Conservation (phyloP, 1,140 invertebrate genomes). For the Planococcus citri region DNA sequence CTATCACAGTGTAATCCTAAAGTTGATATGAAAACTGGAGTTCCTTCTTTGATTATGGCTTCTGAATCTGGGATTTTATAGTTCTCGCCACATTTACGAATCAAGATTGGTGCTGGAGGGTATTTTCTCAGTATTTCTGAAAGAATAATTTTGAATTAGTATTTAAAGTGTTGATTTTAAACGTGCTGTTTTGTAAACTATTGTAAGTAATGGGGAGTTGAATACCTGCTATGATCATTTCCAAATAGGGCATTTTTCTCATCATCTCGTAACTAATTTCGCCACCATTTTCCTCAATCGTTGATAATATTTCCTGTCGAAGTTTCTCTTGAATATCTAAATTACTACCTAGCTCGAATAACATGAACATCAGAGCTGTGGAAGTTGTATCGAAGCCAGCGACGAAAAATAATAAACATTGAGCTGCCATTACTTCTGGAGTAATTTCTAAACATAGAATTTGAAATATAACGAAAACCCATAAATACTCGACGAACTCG, state of each 20-base stretch:
- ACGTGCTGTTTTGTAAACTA: neutral
- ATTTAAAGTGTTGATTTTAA: neutral
- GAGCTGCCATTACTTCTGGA: neutral
- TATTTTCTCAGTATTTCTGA: slow-evolving; percentile 29
- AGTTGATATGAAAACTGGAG: slow-evolving; percentile 26
- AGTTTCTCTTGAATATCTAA: slow-evolving; percentile 42
- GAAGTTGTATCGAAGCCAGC: slow-evolving; percentile 46
- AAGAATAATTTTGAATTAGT: neutral
- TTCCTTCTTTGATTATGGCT: slow-evolving; percentile 40
- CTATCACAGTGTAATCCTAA: slow-evolving; percentile 42
- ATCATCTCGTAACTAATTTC: slow-evolving; percentile 39
- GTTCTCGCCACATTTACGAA: slow-evolving; percentile 35
- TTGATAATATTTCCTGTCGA: slow-evolving; percentile 41
- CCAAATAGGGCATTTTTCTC: slow-evolving; percentile 37
- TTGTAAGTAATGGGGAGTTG: slow-evolving; percentile 25
- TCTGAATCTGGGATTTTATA: slow-evolving; percentile 43
- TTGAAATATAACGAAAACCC: neutral
- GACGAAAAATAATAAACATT: slow-evolving; percentile 35
- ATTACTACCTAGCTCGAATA: slow-evolving; percentile 39
- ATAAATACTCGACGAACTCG: no score
- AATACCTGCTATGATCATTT: slow-evolving; percentile 32
- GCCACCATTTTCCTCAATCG: slow-evolving; percentile 33
- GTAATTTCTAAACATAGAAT: neutral
- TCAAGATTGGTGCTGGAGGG: slow-evolving; percentile 35
- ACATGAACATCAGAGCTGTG: slow-evolving; percentile 35